Evolutionary conservation across 92 coral and sea anemone species (phyloP).

Genomic region (Palythoa caribaeorum): DNA sequence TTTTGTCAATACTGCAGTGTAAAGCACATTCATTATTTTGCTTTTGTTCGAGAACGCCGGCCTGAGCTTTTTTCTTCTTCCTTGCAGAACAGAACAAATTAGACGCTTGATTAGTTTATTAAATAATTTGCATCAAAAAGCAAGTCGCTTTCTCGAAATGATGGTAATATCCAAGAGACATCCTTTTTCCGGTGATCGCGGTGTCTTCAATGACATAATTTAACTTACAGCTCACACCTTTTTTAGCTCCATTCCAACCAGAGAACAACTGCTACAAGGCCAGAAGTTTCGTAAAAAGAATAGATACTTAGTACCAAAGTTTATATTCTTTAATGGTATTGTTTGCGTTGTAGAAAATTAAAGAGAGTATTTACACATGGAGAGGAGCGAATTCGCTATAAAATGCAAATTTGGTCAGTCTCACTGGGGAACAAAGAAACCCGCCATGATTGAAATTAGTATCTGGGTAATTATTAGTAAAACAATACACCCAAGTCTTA

Average conservation of each 20-base stretch:
- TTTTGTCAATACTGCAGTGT: conserved; percentile 73
- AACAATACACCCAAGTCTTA: conserved; percentile 87
- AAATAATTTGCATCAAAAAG: conserved; percentile 95
- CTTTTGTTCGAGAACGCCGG: conserved; percentile 88
- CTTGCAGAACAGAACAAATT: conserved; percentile 86
- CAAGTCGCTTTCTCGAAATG: conserved; percentile 77
- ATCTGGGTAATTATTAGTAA: conserved; percentile 86
- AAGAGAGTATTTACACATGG: conserved; percentile 38
- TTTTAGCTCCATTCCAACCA: conserved; percentile 1
- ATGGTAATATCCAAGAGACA: conserved; percentile 78
- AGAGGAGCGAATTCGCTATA: conserved; percentile 45
- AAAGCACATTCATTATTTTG: conserved; percentile 77
- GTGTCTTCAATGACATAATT: conserved; percentile 65
- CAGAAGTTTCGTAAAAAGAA: neutral
- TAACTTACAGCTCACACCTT: conserved; percentile 29
- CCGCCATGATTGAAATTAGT: conserved; percentile 86
- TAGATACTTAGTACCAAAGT: conserved; percentile 14
- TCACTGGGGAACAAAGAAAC: conserved; percentile 77
- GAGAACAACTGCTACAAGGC: neutral
- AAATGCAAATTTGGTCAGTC: conserved; percentile 64
- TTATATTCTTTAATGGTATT: conserved; percentile 30
- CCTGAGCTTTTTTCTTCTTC: conserved; percentile 82
- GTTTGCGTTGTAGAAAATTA: conserved; percentile 48
- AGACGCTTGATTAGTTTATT: conserved; percentile 91
- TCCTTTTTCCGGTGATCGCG: conserved; percentile 92